Conservation (phyloP, 2,797 vertebrate species). For the Protonibea diacanthus region DNA sequence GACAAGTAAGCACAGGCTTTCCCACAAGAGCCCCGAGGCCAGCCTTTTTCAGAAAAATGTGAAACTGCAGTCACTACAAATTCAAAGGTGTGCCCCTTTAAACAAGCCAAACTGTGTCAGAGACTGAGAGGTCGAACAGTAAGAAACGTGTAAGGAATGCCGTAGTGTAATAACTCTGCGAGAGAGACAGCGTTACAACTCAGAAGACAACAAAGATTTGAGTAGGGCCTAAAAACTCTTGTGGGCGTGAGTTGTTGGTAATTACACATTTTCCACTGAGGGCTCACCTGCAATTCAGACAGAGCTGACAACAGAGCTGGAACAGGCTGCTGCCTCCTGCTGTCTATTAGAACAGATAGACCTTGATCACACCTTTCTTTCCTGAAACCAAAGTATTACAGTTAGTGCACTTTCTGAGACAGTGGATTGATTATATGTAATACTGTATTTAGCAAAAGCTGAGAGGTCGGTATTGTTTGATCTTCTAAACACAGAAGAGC, state of each 20-base stretch:
- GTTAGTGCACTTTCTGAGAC: constrained; percentile 31
- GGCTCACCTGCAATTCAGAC: constrained; percentile 88
- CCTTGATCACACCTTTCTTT: constrained; percentile 87
- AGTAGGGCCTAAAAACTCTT: constrained; percentile 27
- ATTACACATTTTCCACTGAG: constrained; percentile 74
- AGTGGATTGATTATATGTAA: constrained; percentile 8
- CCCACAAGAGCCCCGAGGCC: constrained; percentile 63
- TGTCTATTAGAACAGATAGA: constrained; percentile 87
- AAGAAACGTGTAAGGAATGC: constrained; percentile 51
- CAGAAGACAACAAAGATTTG: constrained; percentile 39
- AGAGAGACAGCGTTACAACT: constrained; percentile 31
- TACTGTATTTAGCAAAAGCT: background rate
- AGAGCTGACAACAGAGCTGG: constrained; percentile 85
- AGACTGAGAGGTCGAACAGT: constrained; percentile 41
- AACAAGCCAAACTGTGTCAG: constrained; percentile 35
- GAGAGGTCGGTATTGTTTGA: background rate
- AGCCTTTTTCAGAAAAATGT: constrained; percentile 69
- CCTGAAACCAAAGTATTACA: constrained; percentile 75
- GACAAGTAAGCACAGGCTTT: constrained; percentile 81
- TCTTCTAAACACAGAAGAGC: background rate
- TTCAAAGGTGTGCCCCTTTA: constrained; percentile 63
- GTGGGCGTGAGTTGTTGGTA: constrained; percentile 60
- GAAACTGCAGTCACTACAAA: constrained; percentile 40
- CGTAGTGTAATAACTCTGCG: constrained; percentile 15
- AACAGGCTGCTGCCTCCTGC: constrained; percentile 83